Evolutionary conservation across 30 jellyfish, hydroid and myxozoan genomes (phyloP), one percentile per base, ranked within the genome.

Genomic region (Turritopsis dohrnii): DNA sequence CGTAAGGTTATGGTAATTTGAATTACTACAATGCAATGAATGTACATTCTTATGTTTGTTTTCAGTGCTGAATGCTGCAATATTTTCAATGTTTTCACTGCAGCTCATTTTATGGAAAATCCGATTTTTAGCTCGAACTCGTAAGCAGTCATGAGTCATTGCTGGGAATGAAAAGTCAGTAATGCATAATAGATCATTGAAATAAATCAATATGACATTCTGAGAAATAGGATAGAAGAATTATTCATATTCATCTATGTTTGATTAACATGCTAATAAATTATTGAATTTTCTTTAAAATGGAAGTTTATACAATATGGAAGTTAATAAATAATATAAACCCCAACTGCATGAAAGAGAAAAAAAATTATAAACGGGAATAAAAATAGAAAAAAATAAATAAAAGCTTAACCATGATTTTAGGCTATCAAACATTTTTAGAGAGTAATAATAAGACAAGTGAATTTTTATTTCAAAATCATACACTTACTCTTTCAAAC

Each of bases 401-500:
- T n/a, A n/a, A n/a, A n/a, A n/a, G n/a, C n/a, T n/a, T n/a, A n/a
- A n/a, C n/a, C n/a, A n/a, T n/a, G n/a, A n/a, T n/a, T n/a, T n/a
- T n/a, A n/a, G n/a, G n/a, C n/a, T n/a, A n/a, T n/a, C n/a, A n/a
- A n/a, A n/a, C n/a, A n/a, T n/a, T n/a, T n/a, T n/a, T n/a, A n/a
- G n/a, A n/a, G n/a, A n/a, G n/a, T n/a, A n/a, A n/a, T n/a, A n/a
- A n/a, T n/a, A n/a, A n/a, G n/a, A n/a, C n/a, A n/a, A n/a, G n/a
- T n/a, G n/a, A n/a, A n/a, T n/a, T n/a, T n/a, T n/a, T n/a, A n/a
- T n/a, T n/a, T n/a, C n/a, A n/a, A n/a, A n/a, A n/a, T n/a, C n/a
- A n/a, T n/a, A 41, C 77, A 69, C 77, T 69, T 69, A 69, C 99
- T 93, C 97, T 86, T 80, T 94, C 97, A 83, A 94, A 94, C 76